Percentiles rank a stretch among this genome's conserved stretches.
Conservation (phyloP, 2,797 vertebrate genomes). For the Myotis myotis region DNA sequence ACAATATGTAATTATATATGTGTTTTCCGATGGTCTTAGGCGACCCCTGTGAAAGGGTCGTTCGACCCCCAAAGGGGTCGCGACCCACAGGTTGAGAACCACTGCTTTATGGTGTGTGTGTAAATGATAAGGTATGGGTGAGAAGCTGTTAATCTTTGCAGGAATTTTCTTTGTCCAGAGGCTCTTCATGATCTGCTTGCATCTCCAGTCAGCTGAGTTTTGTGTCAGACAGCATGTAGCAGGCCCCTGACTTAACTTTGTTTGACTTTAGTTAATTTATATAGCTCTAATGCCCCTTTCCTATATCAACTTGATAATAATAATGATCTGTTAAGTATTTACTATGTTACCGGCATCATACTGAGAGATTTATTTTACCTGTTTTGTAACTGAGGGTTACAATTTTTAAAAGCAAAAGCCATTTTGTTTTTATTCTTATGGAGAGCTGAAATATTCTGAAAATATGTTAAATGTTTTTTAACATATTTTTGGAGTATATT, state of each 20-base stretch:
- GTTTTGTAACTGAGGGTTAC: conserved; percentile 23
- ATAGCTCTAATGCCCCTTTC: neutral
- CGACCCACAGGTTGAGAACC: too few species aligned
- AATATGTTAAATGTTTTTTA: conserved; percentile 21
- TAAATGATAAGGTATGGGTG: neutral
- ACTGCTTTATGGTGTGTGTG: neutral
- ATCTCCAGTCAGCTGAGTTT: neutral
- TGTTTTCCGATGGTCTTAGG: too few species aligned
- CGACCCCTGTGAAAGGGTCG: too few species aligned
- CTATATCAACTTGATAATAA: neutral
- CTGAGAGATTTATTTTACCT: conserved; percentile 6
- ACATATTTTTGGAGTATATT: neutral
- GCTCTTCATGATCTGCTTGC: neutral
- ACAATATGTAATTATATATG: too few species aligned
- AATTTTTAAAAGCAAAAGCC: conserved; percentile 7
- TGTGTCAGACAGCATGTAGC: neutral
- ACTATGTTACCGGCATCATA: neutral
- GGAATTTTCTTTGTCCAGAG: neutral
- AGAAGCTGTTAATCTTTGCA: neutral
- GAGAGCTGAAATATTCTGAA: conserved; percentile 40
- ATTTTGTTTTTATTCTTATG: conserved; percentile 29
- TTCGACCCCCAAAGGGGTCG: too few species aligned
- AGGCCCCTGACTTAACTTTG: neutral
- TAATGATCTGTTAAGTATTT: conserved; percentile 21
- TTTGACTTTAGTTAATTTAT: neutral